A percentile compares a stretch with the other conserved stretches of the same genome.
Conservation (phyloP, 1,140 invertebrate species). For the Hyles vespertilio region DNA sequence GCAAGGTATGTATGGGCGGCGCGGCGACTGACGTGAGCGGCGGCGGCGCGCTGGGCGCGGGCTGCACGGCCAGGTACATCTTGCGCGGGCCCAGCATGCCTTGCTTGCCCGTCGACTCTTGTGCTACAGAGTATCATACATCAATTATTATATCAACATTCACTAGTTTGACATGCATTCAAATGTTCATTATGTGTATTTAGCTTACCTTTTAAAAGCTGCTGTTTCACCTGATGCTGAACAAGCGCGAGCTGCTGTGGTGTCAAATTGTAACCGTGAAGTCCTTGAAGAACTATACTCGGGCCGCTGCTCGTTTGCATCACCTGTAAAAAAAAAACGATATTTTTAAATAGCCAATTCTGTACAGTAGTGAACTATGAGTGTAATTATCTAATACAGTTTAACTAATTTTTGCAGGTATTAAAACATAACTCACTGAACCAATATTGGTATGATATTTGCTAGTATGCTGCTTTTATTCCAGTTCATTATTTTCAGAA, state of each 20-base stretch:
- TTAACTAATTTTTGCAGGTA: no score
- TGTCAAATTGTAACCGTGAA: conserved; percentile 88
- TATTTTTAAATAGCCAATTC: not conserved
- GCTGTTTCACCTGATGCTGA: conserved; percentile 92
- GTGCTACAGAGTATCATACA: conserved; percentile 74
- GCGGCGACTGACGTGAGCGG: conserved; percentile 69
- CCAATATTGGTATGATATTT: no score
- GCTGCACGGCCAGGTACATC: conserved; percentile 89
- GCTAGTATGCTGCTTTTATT: not conserved
- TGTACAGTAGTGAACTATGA: not conserved
- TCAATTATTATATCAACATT: not conserved
- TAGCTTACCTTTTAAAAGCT: conserved; percentile 86
- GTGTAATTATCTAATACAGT: no score
- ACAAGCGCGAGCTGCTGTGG: conserved; percentile 86
- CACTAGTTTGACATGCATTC: not conserved
- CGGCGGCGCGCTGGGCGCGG: conserved; percentile 61
- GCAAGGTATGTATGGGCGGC: conserved; percentile 62
- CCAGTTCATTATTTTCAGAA: not conserved
- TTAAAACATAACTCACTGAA: no score
- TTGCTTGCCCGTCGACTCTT: conserved; percentile 88
- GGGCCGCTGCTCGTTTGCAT: conserved; percentile 89
- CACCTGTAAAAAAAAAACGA: conserved; percentile 72
- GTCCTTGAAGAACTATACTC: conserved; percentile 88
- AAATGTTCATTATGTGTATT: not conserved
- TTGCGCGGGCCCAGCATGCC: conserved; percentile 89